Evolutionary conservation across 2,888 invertebrate species (phyloP).

Genomic region (Nezara viridula): DNA sequence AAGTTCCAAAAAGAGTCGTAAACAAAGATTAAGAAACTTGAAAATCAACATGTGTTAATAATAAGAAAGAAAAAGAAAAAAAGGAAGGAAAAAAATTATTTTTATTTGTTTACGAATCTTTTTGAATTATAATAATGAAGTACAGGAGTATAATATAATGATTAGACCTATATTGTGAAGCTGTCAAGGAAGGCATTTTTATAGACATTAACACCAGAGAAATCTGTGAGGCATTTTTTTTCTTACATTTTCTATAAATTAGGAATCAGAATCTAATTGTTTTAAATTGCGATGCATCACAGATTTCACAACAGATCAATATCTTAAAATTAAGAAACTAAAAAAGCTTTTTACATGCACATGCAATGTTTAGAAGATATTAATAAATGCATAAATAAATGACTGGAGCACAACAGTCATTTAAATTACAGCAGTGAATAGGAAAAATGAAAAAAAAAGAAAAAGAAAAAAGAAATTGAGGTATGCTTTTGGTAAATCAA

Average conservation of each 20-base stretch:
- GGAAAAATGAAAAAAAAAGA: conserved; percentile 18
- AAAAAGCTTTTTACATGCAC: conserved; percentile 33
- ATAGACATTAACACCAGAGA: conserved; percentile 24
- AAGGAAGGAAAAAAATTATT: neutral
- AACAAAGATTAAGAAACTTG: neutral
- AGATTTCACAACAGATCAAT: conserved; percentile 33
- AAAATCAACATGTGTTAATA: neutral
- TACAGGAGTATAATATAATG: conserved; percentile 36
- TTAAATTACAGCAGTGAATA: neutral
- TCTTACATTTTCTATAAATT: neutral
- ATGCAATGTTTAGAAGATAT: conserved; percentile 39
- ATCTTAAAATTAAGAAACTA: conserved; percentile 49
- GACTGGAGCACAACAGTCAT: conserved; percentile 34
- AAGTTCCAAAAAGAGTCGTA: conserved; percentile 30
- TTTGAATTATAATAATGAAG: conserved; percentile 19
- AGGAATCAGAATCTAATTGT: neutral
- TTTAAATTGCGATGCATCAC: neutral
- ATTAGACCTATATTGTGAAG: conserved; percentile 44
- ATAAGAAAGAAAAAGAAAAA: too few relatives aligned
- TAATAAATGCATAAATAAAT: conserved; percentile 38
- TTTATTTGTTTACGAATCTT: conserved; percentile 7
- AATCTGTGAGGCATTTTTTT: conserved; percentile 21
- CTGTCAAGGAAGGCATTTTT: conserved; percentile 46
- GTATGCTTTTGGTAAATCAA: neutral
- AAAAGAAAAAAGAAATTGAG: neutral